A percentile compares a stretch with the other conserved stretches of the same genome.
Evolutionary conservation across 1,140 invertebrate genomes (phyloP).

Genomic region (Thereuonema tuberculata): DNA sequence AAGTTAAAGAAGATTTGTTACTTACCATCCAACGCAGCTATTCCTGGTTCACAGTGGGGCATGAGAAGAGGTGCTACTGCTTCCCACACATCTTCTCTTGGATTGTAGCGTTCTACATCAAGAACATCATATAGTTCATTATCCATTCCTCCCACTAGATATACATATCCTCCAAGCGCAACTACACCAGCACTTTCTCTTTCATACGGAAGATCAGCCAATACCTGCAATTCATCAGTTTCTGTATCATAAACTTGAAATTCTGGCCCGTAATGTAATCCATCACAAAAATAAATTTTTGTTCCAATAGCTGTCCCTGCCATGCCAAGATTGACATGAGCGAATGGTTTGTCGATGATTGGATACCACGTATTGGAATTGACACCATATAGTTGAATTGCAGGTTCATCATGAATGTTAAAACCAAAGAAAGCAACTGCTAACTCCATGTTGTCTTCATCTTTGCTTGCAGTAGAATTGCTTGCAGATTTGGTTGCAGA

Average conservation of each 20-base stretch:
- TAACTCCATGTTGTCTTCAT: too few species aligned
- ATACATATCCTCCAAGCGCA: not conserved
- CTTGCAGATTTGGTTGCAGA: too few species aligned
- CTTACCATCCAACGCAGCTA: not conserved
- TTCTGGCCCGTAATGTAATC: not conserved
- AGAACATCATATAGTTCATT: not conserved
- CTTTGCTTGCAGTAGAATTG: too few species aligned
- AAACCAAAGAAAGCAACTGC: not conserved
- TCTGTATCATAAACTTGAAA: not conserved
- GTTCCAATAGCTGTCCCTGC: not conserved
- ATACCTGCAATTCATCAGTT: not conserved
- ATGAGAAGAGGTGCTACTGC: conserved; percentile 8
- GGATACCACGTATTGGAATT: not conserved
- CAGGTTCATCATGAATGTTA: not conserved
- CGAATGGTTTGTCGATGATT: not conserved
- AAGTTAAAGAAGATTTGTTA: not conserved
- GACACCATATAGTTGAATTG: not conserved
- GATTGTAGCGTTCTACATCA: not conserved
- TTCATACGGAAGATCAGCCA: not conserved
- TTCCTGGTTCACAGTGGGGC: not conserved
- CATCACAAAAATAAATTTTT: not conserved
- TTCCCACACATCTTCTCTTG: not conserved
- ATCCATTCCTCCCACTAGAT: not conserved
- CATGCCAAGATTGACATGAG: not conserved
- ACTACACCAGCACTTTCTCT: not conserved